A percentile compares a stretch with the other conserved stretches of the same genome.
Evolutionary conservation across 2,113 vertebrate genomes (phyloP).

Genomic region (Strix uralensis): DNA sequence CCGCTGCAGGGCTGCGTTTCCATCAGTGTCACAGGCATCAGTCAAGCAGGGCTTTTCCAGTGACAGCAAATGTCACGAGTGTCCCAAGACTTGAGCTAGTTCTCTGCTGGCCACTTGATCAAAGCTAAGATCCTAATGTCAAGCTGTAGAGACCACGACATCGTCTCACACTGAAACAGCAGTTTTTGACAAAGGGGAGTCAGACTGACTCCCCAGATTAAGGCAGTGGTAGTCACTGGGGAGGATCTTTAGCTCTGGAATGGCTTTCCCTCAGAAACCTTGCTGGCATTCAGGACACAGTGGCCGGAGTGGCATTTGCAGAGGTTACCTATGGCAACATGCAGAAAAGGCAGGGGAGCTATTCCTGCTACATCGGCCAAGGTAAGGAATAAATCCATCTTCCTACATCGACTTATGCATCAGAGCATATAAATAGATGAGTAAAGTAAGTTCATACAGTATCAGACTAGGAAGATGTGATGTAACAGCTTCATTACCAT

Average conservation of each 20-base stretch:
- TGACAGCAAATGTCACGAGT: background rate
- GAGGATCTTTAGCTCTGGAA: background rate
- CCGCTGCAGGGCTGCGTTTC: background rate
- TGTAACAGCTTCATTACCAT: conserved; percentile 23
- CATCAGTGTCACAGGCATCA: background rate
- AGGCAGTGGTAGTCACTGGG: background rate
- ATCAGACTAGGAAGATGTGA: background rate
- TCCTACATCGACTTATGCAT: background rate
- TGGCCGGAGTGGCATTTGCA: too few relatives aligned
- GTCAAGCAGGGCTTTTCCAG: background rate
- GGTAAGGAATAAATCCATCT: background rate
- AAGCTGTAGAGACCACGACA: background rate
- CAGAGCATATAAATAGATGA: background rate
- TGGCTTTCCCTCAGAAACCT: background rate
- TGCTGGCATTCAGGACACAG: background rate
- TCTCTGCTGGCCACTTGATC: background rate
- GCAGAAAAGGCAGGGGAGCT: background rate
- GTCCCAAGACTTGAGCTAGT: background rate
- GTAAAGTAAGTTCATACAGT: background rate
- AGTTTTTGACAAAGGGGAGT: background rate
- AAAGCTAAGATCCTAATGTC: background rate
- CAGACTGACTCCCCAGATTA: background rate
- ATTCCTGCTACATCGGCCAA: background rate
- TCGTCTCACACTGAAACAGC: background rate
- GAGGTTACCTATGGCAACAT: background rate